These are phyloP conservation scores for Cataglyphis albicans DNA, from an alignment of 2,888 invertebrate genomes.

Conservation along the genomic window DNA sequence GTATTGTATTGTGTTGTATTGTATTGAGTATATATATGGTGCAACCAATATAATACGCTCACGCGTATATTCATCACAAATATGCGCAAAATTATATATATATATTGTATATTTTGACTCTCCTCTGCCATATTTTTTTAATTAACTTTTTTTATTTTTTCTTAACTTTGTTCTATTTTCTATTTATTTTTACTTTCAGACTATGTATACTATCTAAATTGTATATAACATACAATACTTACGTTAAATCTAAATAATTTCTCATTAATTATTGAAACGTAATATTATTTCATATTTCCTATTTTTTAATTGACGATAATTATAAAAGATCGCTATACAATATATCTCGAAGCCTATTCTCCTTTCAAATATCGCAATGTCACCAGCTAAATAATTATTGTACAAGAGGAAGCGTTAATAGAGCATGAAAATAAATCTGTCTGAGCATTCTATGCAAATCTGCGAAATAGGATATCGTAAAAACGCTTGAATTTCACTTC, in stretches of 20 bases:
- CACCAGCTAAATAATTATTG: constrained; percentile 19
- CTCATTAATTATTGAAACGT: constrained; percentile 3
- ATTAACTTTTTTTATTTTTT: constrained; percentile 7
- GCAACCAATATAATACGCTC: neutral
- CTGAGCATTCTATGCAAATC: neutral
- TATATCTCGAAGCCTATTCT: neutral
- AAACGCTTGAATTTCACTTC: neutral
- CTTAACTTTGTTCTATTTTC: no score
- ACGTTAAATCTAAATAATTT: neutral
- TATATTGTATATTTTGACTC: neutral
- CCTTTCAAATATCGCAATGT: neutral
- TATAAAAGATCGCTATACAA: neutral
- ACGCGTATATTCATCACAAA: neutral
- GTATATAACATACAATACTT: neutral
- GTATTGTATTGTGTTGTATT: neutral
- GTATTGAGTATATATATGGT: no score
- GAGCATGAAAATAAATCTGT: neutral
- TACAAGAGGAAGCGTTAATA: neutral
- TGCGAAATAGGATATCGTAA: constrained; percentile 15
- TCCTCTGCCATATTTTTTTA: neutral
- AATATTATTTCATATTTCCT: neutral
- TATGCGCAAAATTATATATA: neutral
- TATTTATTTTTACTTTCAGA: neutral
- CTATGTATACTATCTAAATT: neutral
- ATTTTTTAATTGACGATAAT: constrained; percentile 14